Conservation (phyloP, 2,888 invertebrate species). For the Anarsia innoxiella region DNA sequence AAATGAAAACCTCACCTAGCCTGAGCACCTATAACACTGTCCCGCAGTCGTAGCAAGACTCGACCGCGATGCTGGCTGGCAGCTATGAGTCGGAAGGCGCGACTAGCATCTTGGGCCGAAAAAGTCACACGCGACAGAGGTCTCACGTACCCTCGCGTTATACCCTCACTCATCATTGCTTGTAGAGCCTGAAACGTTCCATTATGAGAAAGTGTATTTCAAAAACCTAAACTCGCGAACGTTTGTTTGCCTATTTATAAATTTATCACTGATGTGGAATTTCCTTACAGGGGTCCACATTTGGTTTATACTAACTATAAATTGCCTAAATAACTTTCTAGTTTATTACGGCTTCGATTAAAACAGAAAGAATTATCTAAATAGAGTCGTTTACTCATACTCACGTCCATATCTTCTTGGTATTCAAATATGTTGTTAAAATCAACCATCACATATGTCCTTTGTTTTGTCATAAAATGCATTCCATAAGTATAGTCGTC, state of each 20-base stretch:
- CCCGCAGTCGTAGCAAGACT: constrained; percentile 30
- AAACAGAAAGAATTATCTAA: too few relatives aligned
- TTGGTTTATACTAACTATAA: too few relatives aligned
- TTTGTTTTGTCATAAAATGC: constrained; percentile 11
- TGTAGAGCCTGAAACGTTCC: constrained; percentile 35
- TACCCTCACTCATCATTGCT: constrained; percentile 37
- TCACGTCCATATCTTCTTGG: not conserved
- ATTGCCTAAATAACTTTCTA: too few relatives aligned
- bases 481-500: constrained; percentile 32
- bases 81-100: constrained; percentile 41
- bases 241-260: not conserved
- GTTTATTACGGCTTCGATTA: not conserved
- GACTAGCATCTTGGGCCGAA: constrained; percentile 27
- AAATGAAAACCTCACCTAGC: too few relatives aligned
- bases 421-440: constrained; percentile 1
- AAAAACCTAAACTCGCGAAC: too few relatives aligned
- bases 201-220: too few relatives aligned
- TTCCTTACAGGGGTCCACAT: too few relatives aligned
- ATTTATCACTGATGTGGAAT: too few relatives aligned
- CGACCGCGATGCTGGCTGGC: constrained; percentile 43
- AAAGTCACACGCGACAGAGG: constrained; percentile 42
- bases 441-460: not conserved
- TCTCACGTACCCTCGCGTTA: constrained; percentile 40
- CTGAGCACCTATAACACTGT: not conserved
- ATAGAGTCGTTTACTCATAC: not conserved